phyloP scores from a whole-genome alignment of 2,888 invertebrate genomes.

The Chouioia cunea region DNA sequence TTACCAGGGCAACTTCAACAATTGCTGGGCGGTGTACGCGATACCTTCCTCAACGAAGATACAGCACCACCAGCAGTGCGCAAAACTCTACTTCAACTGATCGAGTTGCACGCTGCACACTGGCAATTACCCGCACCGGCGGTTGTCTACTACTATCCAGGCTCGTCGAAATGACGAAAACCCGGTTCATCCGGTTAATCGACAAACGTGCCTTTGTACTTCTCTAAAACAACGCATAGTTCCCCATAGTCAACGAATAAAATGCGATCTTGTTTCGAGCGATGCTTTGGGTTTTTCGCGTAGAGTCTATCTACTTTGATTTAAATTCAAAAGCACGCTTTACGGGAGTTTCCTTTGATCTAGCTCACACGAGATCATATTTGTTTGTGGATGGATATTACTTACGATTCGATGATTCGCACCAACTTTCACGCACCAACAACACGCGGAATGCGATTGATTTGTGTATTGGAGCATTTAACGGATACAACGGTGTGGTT shows the following conservation, averaged over 20 bases:
- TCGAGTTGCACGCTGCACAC: constrained; percentile 90
- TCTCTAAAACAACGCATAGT: not conserved
- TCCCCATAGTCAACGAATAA: no score
- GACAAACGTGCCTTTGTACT: constrained; percentile 16
- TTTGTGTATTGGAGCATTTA: constrained; percentile 35
- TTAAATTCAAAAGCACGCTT: not conserved
- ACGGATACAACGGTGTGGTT: no score
- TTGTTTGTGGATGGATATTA: not conserved
- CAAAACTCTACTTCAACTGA: constrained; percentile 88
- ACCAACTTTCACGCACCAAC: not conserved
- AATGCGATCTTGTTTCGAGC: no score
- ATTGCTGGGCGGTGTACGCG: constrained; percentile 83
- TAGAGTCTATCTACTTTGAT: constrained; percentile 5
- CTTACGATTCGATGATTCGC: not conserved
- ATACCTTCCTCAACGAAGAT: constrained; percentile 84
- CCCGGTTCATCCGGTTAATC: not conserved
- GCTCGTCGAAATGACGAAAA: constrained; percentile 61
- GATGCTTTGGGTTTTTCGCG: not conserved
- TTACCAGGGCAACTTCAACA: constrained; percentile 85
- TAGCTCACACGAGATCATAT: not conserved
- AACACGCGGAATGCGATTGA: no score
- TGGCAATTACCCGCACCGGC: constrained; percentile 93
- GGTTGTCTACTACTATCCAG: constrained; percentile 88
- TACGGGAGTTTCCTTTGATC: not conserved
- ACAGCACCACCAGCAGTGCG: constrained; percentile 82